phyloP scores from a whole-genome alignment of 2,797 vertebrate species.

The Glyptemys insculpta region DNA sequence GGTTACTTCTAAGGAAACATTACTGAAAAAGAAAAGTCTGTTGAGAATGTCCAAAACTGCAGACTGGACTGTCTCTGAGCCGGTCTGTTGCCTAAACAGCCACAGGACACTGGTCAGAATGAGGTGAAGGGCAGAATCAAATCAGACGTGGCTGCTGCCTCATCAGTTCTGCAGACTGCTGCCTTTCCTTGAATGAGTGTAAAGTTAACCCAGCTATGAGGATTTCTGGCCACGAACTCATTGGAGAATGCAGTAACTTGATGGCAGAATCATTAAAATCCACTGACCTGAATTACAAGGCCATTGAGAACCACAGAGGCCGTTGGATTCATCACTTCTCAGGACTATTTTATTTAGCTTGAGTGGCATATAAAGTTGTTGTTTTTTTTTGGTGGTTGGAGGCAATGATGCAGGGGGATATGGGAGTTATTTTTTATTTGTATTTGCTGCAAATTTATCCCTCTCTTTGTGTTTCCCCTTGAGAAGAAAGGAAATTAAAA shows the following conservation, averaged over 20 bases:
- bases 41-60: background rate
- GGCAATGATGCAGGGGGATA: background rate
- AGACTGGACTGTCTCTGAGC: background rate
- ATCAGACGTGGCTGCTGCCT: background rate
- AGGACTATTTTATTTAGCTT: background rate
- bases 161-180: background rate
- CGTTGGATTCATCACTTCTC: background rate
- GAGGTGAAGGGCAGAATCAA: background rate
- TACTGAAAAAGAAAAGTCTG: background rate
- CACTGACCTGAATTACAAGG: background rate
- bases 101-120: background rate
- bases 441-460: background rate
- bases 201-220: background rate
- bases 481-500: constrained; percentile 25
- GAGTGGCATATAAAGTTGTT: background rate
- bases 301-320: background rate
- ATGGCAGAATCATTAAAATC: background rate
- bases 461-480: background rate
- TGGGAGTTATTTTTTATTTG: background rate
- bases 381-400: background rate
- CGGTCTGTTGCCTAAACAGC: background rate
- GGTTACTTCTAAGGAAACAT: background rate
- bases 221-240: background rate
- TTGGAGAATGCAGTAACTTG: background rate
- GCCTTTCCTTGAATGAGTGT: background rate